Evolutionary conservation across 2,113 vertebrate genomes (phyloP), one percentile per base, ranked within the genome.

Genomic region (Solenodon paradoxus): DNA sequence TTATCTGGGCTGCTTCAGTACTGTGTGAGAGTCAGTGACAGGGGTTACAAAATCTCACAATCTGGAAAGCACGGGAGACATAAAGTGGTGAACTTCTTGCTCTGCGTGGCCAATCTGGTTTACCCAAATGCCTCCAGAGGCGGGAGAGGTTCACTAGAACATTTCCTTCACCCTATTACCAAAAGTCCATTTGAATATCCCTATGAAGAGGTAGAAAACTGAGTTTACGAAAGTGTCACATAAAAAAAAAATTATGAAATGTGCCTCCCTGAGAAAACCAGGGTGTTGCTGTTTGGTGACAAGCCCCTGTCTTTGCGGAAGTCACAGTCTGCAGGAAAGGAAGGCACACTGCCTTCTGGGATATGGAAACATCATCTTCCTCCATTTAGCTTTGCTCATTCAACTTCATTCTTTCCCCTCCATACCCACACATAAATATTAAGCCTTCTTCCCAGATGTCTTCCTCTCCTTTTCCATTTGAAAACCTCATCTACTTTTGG

Each of bases 221-320:
- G 74, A 96, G 79, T 78, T 96, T 94, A 68, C 45, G 64, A 26
- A 64, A 78, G 4, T 30, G 61, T 81, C 55, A 26, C 26, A 84
- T 87, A 92, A 88, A 96, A 96, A 95, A 92, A 97, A 96, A 97
- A 96, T 91, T 97, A 98, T 97, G 85, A 97, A 96, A 61, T 93
- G 57, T 97, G 69, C 97, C 85, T 98, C 96, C 90, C 87, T 71
- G 80, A 92, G 93, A 96, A 97, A 98, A 98, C 95, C 38, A 91
- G 51, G 42, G 2, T 78, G 49, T 59, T 89, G 92, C 82, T 97
- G 49, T 68, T 92, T 83, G 94, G 83, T 96, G 96, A 97, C 96
- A 96, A 97, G 94, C 92, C 92, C 90, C 51, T 90, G 64, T 9
- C 19, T 98, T 95, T 90, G 77, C 83, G 61, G 75, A 92, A 96